Percentiles rank a stretch among this genome's conserved stretches.
phyloP scores from a whole-genome alignment of 2,797 vertebrate genomes.

The Lepilemur septentrionalis region DNA sequence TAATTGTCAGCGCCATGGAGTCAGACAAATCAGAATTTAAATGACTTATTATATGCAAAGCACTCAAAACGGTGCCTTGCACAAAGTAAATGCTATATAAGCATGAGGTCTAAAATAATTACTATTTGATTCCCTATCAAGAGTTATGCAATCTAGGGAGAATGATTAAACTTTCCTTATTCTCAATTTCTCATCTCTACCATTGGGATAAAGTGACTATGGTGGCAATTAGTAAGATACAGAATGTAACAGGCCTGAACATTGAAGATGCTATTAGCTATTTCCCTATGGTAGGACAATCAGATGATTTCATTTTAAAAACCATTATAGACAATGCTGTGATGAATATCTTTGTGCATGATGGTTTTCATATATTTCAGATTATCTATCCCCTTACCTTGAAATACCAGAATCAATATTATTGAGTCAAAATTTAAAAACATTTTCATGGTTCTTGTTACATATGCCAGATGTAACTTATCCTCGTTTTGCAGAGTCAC shows the following conservation, averaged over 20 bases:
- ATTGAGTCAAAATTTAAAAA: not conserved
- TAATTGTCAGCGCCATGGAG: not conserved
- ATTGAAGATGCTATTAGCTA: not conserved
- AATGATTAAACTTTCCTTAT: not conserved
- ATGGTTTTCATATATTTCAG: not conserved
- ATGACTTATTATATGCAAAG: not conserved
- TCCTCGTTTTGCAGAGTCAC: not conserved
- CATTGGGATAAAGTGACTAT: not conserved
- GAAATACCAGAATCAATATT: not conserved
- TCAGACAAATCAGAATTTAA: not conserved
- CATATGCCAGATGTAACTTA: not conserved
- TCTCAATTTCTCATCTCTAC: not conserved
- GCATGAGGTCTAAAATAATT: not conserved
- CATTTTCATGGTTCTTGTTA: slow-evolving; percentile 13
- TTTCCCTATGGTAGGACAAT: not conserved
- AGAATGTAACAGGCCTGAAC: not conserved
- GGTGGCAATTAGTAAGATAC: not conserved
- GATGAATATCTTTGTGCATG: not conserved
- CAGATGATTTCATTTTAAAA: slow-evolving; percentile 30
- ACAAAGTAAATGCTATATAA: not conserved
- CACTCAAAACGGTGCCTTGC: not conserved
- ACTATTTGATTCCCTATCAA: not conserved
- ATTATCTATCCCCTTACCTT: slow-evolving; percentile 17
- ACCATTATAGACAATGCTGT: not conserved
- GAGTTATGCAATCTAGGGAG: not conserved